phyloP scores from a whole-genome alignment of 2,797 vertebrate genomes.

The Peromyscus eremicus region DNA sequence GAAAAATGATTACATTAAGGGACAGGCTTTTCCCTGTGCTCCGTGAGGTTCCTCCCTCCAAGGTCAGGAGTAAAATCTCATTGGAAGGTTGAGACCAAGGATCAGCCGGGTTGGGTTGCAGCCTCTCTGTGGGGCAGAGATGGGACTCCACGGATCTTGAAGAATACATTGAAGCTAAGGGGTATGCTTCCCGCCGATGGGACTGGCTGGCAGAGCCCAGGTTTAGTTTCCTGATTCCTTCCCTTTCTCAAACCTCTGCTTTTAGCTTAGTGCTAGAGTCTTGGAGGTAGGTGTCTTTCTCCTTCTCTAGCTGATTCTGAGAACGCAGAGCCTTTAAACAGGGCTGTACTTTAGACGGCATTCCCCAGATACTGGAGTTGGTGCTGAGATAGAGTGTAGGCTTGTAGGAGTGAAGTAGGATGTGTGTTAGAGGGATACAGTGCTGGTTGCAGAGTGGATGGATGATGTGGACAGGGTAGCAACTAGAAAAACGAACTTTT shows the following conservation, averaged over 20 bases:
- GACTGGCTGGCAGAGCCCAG: not conserved
- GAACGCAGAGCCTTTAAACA: not conserved
- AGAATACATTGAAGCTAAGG: not conserved
- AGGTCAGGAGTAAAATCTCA: not conserved
- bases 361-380: not conserved
- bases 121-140: not conserved
- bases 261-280: not conserved
- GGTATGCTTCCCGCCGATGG: not conserved
- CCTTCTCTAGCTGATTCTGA: not conserved
- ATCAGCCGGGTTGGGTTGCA: not conserved
- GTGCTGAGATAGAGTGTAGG: not conserved
- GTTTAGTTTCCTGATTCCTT: not conserved
- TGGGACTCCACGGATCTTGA: not conserved
- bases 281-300: not conserved
- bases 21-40: conserved; percentile 2
- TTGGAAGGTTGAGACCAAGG: not conserved
- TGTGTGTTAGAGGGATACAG: not conserved
- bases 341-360: not conserved
- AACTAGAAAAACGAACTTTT: not conserved
- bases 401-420: not conserved
- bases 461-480: not conserved
- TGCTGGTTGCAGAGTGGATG: not conserved
- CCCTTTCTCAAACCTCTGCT: not conserved
- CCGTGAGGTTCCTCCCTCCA: not conserved
- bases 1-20: conserved; percentile 50